A percentile compares a stretch with the other conserved stretches of the same genome.
Conservation (phyloP, 2,797 vertebrate genomes). For the Xenops minutus region DNA sequence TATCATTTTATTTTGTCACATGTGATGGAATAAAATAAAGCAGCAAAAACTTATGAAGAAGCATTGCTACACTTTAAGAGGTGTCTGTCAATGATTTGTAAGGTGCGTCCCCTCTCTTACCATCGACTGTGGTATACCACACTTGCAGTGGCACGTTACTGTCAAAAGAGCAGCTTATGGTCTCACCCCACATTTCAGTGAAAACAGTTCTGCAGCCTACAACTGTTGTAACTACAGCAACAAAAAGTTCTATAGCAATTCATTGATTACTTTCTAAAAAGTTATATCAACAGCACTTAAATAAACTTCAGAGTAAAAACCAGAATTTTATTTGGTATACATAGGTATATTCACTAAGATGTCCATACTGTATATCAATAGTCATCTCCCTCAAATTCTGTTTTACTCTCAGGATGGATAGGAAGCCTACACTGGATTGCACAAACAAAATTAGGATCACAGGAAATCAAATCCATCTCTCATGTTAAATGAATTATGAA, state of each 20-base stretch:
- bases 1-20: neutral
- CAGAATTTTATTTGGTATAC: neutral
- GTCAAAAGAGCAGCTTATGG: neutral
- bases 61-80: neutral
- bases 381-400: neutral
- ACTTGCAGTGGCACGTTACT: neutral
- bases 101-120: neutral
- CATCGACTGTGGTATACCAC: neutral
- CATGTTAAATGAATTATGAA: neutral
- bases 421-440: neutral
- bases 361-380: neutral
- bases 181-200: neutral
- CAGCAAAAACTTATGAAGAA: neutral
- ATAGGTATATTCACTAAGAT: neutral
- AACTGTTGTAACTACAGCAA: neutral
- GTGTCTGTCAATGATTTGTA: neutral
- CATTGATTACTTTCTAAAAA: neutral
- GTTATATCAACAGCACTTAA: neutral
- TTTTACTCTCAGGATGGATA: neutral
- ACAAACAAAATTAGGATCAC: neutral
- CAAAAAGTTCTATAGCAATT: slow-evolving; percentile 14
- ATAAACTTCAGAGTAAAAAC: neutral
- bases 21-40: neutral
- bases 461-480: neutral
- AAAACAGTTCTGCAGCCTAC: neutral